A percentile compares a stretch with the other conserved stretches of the same genome.
Evolutionary conservation across 2,888 invertebrate species (phyloP).

Genomic region (Amorpha juglandis): DNA sequence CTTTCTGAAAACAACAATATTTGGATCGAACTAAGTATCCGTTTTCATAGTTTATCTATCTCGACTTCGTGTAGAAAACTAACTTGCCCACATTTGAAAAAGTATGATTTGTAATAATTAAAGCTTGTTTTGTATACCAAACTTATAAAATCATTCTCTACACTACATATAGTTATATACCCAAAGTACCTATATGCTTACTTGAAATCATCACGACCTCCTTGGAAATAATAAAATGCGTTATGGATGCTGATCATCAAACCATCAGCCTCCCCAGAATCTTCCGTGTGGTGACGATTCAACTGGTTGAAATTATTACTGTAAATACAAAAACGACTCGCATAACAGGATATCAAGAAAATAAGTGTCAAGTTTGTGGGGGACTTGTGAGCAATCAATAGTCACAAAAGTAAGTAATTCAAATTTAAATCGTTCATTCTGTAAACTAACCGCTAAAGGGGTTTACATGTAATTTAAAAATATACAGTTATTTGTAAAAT

Average conservation of each 20-base stretch:
- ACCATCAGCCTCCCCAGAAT: constrained; percentile 57
- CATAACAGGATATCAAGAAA: background rate
- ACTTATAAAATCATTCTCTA: too few species aligned
- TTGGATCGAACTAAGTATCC: too few species aligned
- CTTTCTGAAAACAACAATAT: constrained; percentile 45
- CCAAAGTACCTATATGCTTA: constrained; percentile 39
- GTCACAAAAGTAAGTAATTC: background rate
- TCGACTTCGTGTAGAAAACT: too few species aligned
- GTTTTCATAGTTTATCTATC: background rate
- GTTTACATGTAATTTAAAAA: too few species aligned
- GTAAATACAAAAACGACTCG: constrained; percentile 32
- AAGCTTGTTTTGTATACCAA: background rate
- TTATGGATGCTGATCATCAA: constrained; percentile 55
- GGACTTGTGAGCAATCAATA: too few species aligned
- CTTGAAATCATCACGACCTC: constrained; percentile 39
- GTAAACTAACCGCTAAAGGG: too few species aligned
- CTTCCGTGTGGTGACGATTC: constrained; percentile 61
- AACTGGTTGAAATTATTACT: constrained; percentile 74
- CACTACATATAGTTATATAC: background rate
- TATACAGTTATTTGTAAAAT: too few species aligned
- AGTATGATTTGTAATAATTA: too few species aligned
- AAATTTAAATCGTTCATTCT: too few species aligned
- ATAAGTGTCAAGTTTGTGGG: too few species aligned
- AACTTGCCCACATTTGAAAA: too few species aligned
- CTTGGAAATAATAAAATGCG: constrained; percentile 55